A percentile compares a stretch with the other conserved stretches of the same genome.
Conservation (phyloP, 2,797 vertebrate genomes). For the Rhynchonycteris naso region DNA sequence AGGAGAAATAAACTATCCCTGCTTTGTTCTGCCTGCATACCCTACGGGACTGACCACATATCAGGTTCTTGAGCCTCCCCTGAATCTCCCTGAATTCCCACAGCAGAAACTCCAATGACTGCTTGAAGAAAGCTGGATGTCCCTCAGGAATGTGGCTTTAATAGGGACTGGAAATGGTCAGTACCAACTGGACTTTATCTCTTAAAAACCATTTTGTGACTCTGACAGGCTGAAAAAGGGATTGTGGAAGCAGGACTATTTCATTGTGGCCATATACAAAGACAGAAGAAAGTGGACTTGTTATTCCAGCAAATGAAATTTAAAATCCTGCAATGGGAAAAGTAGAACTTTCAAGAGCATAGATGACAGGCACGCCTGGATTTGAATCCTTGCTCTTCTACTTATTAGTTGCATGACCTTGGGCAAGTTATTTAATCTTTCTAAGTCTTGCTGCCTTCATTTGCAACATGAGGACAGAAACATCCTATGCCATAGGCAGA, state of each 20-base stretch:
- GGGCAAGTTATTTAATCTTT: not conserved
- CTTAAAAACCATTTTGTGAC: not conserved
- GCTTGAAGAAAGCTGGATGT: fast-evolving
- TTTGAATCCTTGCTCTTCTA: not conserved
- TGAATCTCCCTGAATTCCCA: not conserved
- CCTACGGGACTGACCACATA: not conserved
- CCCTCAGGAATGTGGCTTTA: not conserved
- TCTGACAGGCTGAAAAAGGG: not conserved
- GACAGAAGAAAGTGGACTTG: not conserved
- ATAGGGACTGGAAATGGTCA: not conserved
- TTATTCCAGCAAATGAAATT: not conserved
- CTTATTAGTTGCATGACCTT: not conserved
- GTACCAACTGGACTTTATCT: not conserved
- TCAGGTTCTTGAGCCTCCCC: not conserved
- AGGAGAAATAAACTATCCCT: not conserved
- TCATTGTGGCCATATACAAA: not conserved
- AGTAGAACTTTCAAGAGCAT: not conserved
- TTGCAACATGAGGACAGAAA: not conserved
- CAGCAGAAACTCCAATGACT: not conserved
- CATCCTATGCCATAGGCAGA: not conserved
- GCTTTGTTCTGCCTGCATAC: not conserved
- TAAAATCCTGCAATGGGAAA: not conserved
- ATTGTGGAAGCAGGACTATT: not conserved
- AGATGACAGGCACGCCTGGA: not conserved
- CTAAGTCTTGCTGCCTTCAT: not conserved